A percentile compares a stretch with the other conserved stretches of the same genome.
phyloP scores from a whole-genome alignment of 2,113 vertebrate genomes.

The Platichthys flesus region DNA sequence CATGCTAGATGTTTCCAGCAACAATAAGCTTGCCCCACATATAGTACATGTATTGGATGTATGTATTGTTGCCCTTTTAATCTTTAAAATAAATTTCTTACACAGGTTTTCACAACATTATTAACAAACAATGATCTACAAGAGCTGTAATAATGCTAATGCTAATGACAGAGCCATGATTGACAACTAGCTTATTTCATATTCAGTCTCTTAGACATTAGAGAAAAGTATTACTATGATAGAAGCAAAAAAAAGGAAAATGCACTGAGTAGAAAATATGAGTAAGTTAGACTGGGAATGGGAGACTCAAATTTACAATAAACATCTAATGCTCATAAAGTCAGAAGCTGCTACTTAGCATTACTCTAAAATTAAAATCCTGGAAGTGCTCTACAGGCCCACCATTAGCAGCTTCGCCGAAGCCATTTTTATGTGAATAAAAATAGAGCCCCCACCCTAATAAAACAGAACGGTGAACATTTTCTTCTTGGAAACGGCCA shows the following conservation, averaged over 20 bases:
- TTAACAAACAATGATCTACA: slow-evolving; percentile 1
- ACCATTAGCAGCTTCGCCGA: slow-evolving; percentile 57
- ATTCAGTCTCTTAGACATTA: slow-evolving; percentile 2
- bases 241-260: slow-evolving; percentile 8
- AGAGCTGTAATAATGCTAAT: not conserved
- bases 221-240: not conserved
- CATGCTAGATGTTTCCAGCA: not conserved
- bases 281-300: slow-evolving; percentile 6
- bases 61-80: not conserved
- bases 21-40: too few species aligned
- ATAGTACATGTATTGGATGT: too few species aligned
- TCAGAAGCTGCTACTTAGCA: slow-evolving; percentile 51
- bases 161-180: slow-evolving; percentile 1
- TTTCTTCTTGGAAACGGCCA: slow-evolving; percentile 65
- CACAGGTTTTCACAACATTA: not conserved
- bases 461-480: slow-evolving; percentile 71
- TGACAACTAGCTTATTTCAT: slow-evolving; percentile 3
- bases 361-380: slow-evolving; percentile 58
- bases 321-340: slow-evolving; percentile 57
- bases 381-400: slow-evolving; percentile 44
- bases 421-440: slow-evolving; percentile 68
- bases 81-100: not conserved
- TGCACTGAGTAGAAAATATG: not conserved
- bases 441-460: slow-evolving; percentile 69
- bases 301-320: slow-evolving; percentile 46